A percentile compares a stretch with the other conserved stretches of the same genome.
These are phyloP conservation scores for Drosophila pachea DNA, from an alignment of 1,140 invertebrate species.

Conservation along the genomic window DNA sequence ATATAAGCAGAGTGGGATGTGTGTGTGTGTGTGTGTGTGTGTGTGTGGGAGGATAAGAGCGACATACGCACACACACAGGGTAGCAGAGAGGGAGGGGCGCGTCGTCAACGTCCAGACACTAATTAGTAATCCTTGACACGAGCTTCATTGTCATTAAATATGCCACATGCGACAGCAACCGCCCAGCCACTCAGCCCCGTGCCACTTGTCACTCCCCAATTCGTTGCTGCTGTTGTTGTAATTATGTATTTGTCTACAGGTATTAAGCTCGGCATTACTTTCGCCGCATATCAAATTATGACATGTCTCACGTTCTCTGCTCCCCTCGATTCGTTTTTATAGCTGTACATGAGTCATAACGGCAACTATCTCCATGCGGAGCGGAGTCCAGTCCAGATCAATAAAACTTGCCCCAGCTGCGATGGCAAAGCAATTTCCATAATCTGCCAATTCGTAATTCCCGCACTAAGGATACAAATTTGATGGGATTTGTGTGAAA, in stretches of 20 bases:
- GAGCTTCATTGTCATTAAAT: conserved; percentile 72
- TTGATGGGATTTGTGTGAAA: conserved; percentile 55
- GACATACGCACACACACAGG: conserved; percentile 10
- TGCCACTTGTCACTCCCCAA: not conserved
- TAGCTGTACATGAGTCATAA: conserved; percentile 31
- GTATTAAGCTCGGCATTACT: conserved; percentile 60
- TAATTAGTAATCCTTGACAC: conserved; percentile 77
- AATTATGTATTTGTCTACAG: conserved; percentile 71
- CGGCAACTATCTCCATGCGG: conserved; percentile 9
- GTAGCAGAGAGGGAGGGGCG: not conserved
- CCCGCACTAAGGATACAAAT: conserved; percentile 59
- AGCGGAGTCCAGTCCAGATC: conserved; percentile 25
- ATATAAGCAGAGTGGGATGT: conserved; percentile 33
- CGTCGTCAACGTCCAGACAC: conserved; percentile 72
- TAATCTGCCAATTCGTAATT: conserved; percentile 75
- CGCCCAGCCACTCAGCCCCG: conserved; percentile 5
- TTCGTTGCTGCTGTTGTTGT: conserved; percentile 46
- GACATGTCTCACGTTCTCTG: conserved; percentile 29
- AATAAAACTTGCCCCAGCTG: conserved; percentile 58
- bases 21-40: conserved; percentile 28
- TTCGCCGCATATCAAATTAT: conserved; percentile 64
- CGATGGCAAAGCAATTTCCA: conserved; percentile 55
- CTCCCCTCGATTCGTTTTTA: conserved; percentile 5
- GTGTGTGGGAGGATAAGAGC: conserved; percentile 11
- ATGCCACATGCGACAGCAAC: conserved; percentile 62